Evolutionary conservation across 2,113 vertebrate species (phyloP).

Genomic region (Galeopterus variegatus): DNA sequence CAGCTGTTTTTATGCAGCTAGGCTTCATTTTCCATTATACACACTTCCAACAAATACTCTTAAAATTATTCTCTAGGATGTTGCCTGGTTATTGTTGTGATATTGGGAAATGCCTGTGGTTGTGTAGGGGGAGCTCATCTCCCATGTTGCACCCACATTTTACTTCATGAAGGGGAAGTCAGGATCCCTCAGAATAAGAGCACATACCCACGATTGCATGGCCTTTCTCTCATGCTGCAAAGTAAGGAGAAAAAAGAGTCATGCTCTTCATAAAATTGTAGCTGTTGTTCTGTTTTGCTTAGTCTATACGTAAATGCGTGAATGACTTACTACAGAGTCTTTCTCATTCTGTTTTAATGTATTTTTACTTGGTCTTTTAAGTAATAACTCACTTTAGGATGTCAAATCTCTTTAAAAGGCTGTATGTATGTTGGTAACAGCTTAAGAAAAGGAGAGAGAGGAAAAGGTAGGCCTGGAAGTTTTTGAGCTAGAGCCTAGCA

Average conservation of each 20-base stretch:
- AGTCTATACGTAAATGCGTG: no score
- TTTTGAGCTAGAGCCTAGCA: neutral
- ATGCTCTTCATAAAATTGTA: neutral
- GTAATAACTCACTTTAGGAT: neutral
- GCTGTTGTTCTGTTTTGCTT: neutral
- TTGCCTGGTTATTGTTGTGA: no score
- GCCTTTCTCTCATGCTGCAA: neutral
- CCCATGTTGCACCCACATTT: neutral
- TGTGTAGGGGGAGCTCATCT: neutral
- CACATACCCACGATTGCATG: fast-evolving
- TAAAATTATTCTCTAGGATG: neutral
- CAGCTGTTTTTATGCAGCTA: neutral
- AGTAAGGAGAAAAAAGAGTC: neutral
- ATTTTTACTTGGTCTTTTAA: neutral
- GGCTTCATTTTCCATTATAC: neutral
- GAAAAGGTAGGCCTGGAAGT: neutral
- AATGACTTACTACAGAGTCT: neutral
- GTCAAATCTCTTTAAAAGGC: neutral
- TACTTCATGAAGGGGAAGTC: neutral
- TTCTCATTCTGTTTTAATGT: neutral
- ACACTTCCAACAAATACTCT: neutral
- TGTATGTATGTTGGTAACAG: neutral
- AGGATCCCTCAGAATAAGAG: neutral
- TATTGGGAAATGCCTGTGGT: neutral
- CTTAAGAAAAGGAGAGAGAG: neutral